Evolutionary conservation across 1,140 invertebrate genomes (phyloP).

Genomic region (Colletes gigas): DNA sequence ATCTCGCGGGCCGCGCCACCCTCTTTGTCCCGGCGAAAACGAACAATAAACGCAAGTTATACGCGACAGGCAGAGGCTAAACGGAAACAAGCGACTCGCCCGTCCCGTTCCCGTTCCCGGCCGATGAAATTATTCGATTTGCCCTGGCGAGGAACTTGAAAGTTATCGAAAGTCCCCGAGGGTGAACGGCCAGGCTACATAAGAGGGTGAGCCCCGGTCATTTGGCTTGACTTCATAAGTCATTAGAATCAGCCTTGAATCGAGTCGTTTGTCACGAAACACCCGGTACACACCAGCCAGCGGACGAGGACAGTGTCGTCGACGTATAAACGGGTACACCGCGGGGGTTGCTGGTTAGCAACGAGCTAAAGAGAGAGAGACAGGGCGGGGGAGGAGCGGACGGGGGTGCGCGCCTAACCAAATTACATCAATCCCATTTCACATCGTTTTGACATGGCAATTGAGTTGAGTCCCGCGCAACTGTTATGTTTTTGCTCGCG

Average conservation of each 20-base stretch:
- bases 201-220: constrained; percentile 73
- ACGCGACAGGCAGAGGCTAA: constrained; percentile 48
- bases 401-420: constrained; percentile 73
- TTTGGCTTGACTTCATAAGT: constrained; percentile 82
- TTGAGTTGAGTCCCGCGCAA: constrained; percentile 77
- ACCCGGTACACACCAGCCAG: constrained; percentile 55
- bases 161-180: constrained; percentile 64
- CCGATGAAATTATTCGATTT: constrained; percentile 76
- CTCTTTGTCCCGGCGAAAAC: constrained; percentile 35
- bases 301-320: constrained; percentile 13
- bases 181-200: constrained; percentile 53
- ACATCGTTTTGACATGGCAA: constrained; percentile 80
- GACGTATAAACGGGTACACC: constrained; percentile 28
- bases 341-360: constrained; percentile 16
- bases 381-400: not conserved
- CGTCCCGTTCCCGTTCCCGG: constrained; percentile 36
- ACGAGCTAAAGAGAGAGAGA: no score
- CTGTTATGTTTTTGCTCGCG: constrained; percentile 71
- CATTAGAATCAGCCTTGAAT: constrained; percentile 79
- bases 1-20: not conserved
- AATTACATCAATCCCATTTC: constrained; percentile 82
- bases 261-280: constrained; percentile 70
- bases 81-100: constrained; percentile 40
- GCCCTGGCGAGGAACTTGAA: constrained; percentile 66
- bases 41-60: constrained; percentile 49